These are phyloP conservation scores for Carassius gibelio DNA, from an alignment of 2,113 vertebrate species.

Conservation along the genomic window DNA sequence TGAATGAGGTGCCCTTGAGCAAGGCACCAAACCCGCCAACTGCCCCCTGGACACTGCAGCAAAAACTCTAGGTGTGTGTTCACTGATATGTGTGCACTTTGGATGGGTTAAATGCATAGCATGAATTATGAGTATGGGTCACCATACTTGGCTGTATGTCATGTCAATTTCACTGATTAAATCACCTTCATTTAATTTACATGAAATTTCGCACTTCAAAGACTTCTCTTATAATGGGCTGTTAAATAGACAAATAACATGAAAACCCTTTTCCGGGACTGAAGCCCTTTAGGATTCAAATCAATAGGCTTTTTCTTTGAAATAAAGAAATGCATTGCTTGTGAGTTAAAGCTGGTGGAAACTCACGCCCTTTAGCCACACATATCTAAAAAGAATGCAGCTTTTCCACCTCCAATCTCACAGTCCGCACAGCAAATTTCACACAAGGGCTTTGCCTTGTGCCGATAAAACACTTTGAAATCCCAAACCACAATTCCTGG, in stretches of 20 bases:
- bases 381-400: slow-evolving; percentile 67
- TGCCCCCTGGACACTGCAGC: too few relatives aligned
- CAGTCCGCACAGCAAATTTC: slow-evolving; percentile 71
- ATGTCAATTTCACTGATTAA: too few relatives aligned
- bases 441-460: slow-evolving; percentile 65
- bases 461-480: slow-evolving; percentile 72
- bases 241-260: slow-evolving; percentile 55
- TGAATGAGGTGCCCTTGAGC: too few relatives aligned
- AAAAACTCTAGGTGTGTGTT: too few relatives aligned
- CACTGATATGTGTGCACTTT: too few relatives aligned
- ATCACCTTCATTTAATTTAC: neutral
- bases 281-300: slow-evolving; percentile 64
- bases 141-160: too few relatives aligned
- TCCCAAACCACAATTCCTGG: slow-evolving; percentile 67
- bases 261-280: slow-evolving; percentile 57
- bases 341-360: slow-evolving; percentile 53
- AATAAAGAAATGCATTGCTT: slow-evolving; percentile 60
- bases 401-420: slow-evolving; percentile 60
- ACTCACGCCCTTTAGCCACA: slow-evolving; percentile 64
- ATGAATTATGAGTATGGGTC: too few relatives aligned
- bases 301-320: slow-evolving; percentile 65
- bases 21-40: too few relatives aligned
- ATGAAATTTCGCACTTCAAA: slow-evolving; percentile 52
- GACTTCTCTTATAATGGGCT: slow-evolving; percentile 53
- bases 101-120: too few relatives aligned